Percentiles rank a stretch among this genome's conserved stretches.
Evolutionary conservation across 2,888 invertebrate species (phyloP).

Genomic region (Tenthredo scrophulariae): DNA sequence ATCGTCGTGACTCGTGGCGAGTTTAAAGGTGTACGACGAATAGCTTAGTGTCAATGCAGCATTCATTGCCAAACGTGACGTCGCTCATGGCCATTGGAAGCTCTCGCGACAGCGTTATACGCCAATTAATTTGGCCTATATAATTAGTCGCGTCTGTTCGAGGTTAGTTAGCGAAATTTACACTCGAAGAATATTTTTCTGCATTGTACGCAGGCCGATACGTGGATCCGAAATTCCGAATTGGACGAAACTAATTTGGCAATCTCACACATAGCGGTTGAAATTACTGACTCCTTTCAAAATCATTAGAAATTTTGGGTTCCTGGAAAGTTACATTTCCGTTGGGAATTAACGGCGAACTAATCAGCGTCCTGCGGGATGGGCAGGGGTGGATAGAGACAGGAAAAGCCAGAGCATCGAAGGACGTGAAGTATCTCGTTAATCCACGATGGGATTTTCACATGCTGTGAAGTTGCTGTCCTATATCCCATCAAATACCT

Average conservation of each 20-base stretch:
- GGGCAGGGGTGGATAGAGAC: neutral
- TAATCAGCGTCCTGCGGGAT: constrained; percentile 20
- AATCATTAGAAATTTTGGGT: constrained; percentile 3
- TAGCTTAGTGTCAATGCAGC: neutral
- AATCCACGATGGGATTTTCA: constrained; percentile 1
- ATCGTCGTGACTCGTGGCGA: neutral
- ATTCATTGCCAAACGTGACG: neutral
- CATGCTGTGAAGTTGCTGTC: neutral
- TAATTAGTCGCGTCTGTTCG: constrained; percentile 7
- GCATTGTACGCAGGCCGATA: neutral
- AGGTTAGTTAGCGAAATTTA: neutral
- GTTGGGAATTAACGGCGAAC: constrained; percentile 34
- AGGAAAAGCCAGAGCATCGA: neutral
- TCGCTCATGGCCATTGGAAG: neutral
- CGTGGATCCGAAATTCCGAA: neutral
- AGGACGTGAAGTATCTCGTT: constrained; percentile 13
- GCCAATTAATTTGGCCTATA: neutral
- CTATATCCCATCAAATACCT: neutral
- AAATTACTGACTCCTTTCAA: neutral
- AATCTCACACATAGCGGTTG: neutral
- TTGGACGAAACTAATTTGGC: neutral
- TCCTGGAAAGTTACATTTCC: constrained; percentile 1
- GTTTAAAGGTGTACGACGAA: neutral
- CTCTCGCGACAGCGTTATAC: neutral
- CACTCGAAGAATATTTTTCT: neutral